Percentiles rank a stretch among this genome's conserved stretches.
Conservation (phyloP, 2,113 vertebrate species). For the Rana temporaria region DNA sequence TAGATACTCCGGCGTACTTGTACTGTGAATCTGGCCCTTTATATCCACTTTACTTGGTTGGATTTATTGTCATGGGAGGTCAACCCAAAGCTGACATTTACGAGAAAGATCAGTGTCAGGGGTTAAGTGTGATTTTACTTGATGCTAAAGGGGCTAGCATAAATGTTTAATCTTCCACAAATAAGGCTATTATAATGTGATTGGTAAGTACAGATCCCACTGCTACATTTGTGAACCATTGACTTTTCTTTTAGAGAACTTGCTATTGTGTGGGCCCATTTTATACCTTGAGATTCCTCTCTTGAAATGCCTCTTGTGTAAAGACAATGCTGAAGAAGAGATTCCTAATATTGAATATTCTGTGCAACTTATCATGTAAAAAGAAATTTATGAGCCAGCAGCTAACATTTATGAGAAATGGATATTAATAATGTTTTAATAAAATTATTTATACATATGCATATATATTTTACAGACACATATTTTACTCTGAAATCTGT, state of each 20-base stretch:
- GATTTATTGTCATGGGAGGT: constrained; percentile 35
- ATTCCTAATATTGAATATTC: neutral
- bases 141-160: constrained; percentile 14
- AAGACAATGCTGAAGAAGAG: constrained; percentile 11
- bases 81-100: constrained; percentile 38
- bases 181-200: constrained; percentile 25
- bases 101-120: neutral
- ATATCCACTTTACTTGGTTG: neutral
- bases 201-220: constrained; percentile 21
- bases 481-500: neutral
- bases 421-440: neutral
- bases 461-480: constrained; percentile 16
- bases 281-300: neutral
- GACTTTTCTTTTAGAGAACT: constrained; percentile 1
- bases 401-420: neutral
- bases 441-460: neutral
- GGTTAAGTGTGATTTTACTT: constrained; percentile 7
- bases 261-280: constrained; percentile 4
- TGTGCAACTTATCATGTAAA: neutral
- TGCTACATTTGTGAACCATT: constrained; percentile 23
- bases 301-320: neutral
- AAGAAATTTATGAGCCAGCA: neutral
- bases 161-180: constrained; percentile 28
- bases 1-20: too few species aligned
- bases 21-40: too few species aligned